Evolutionary conservation across 2,888 invertebrate species (phyloP), one percentile per base, ranked within the genome.

Genomic region (Synanthedon vespiformis): DNA sequence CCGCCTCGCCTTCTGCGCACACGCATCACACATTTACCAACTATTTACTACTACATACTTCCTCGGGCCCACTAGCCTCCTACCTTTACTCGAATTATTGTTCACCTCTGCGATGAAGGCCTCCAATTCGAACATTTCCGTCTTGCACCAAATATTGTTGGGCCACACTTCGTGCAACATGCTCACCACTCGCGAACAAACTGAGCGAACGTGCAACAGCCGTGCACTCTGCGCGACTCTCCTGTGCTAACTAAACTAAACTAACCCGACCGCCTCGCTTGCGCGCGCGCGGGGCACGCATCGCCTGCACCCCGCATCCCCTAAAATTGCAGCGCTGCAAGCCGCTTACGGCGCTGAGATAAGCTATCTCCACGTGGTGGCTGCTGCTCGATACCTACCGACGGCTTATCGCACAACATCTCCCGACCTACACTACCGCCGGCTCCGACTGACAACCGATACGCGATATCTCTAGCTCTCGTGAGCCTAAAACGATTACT

Each of bases 81-180:
- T 58, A 82, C 84, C 83, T 77, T 82, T 80, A 27, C 68, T 53
- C 57, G 67, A 73, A 57, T 67, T 65, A 67, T 78, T 82, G 72
- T 84, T 81, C 57, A 84, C 80, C 58, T 86, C 85, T 0, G 76
- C 75, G 52, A 85, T 77, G 58, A 83, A 65, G 49, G 77, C 79
- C 51, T 83, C 84, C 59, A 85, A 60, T 60, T 81, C 82, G 67
- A 68, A 70, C 57, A 69, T 67, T 59, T 78, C 81, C 44, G 71
- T 61, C 61, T 76, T 77, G 59, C 67, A 71, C 73, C 73, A 77
- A 59, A 54, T 57, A 56, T 66, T 68, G 56, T 57, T 68, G 53
- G 64, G 70, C 80, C 80, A 80, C 57, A 74, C 67, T 58, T 85
- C 85, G 75, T 84, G 80, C 62, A 85, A 65, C 85, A 85, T 85